A percentile compares a stretch with the other conserved stretches of the same genome.
These are phyloP conservation scores for Yponomeuta sedellus DNA, from an alignment of 2,888 invertebrate genomes.

Conservation along the genomic window DNA sequence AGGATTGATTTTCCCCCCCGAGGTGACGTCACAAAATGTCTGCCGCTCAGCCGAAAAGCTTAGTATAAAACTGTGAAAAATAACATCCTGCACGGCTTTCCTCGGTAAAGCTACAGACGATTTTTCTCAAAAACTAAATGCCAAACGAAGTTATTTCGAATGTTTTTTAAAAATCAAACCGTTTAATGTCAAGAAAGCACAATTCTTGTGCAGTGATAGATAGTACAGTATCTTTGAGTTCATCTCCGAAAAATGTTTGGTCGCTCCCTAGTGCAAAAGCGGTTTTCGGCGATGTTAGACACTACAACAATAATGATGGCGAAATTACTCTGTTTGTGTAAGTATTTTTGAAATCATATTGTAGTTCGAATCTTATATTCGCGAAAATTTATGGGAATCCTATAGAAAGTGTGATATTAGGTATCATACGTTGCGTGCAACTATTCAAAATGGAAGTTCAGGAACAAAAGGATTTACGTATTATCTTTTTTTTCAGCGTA, in stretches of 20 bases:
- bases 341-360: constrained; percentile 35
- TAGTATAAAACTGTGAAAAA: constrained; percentile 58
- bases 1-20: constrained; percentile 55
- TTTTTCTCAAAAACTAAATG: background rate
- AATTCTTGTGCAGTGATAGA: constrained; percentile 29
- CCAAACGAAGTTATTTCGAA: background rate
- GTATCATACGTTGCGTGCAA: background rate
- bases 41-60: constrained; percentile 38
- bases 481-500: background rate
- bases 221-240: constrained; percentile 31
- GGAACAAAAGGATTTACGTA: background rate
- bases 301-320: constrained; percentile 38
- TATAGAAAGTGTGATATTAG: background rate
- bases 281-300: constrained; percentile 39
- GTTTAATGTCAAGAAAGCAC: constrained; percentile 25
- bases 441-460: background rate
- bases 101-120: background rate
- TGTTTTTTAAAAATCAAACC: constrained; percentile 27
- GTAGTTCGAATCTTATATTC: background rate
- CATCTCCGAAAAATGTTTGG: constrained; percentile 43
- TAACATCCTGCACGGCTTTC: constrained; percentile 11
- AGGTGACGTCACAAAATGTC: constrained; percentile 70
- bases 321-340: constrained; percentile 60
- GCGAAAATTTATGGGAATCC: too few species aligned
- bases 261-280: constrained; percentile 37